phyloP scores from a whole-genome alignment of 2,888 invertebrate genomes.

The Oasisia sp. region DNA sequence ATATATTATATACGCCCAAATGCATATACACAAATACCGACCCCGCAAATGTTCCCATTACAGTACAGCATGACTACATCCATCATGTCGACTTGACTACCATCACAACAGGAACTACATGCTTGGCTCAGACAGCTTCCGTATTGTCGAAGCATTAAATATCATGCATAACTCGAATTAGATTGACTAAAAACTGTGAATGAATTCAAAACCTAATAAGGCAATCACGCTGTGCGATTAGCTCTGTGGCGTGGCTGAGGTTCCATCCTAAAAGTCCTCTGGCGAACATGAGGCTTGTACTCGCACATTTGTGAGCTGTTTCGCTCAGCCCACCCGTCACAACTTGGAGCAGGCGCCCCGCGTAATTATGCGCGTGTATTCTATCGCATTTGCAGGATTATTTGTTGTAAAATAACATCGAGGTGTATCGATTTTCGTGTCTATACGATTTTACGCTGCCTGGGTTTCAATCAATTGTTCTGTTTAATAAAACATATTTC shows the following conservation, averaged over 20 bases:
- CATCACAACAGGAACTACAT: not conserved
- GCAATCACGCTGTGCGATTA: not conserved
- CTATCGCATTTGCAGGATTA: not conserved
- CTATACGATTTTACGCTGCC: not conserved
- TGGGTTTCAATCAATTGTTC: not conserved
- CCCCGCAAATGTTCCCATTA: not conserved
- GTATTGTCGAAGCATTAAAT: not conserved
- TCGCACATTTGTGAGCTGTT: not conserved
- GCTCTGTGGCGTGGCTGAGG: not conserved
- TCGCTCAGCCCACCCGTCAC: not conserved
- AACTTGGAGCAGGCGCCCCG: not conserved
- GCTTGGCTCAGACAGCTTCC: not conserved
- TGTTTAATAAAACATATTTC: not conserved
- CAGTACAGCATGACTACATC: not conserved
- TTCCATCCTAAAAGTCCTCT: not conserved
- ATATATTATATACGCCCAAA: not conserved
- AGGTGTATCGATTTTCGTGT: not conserved
- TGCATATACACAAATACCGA: not conserved
- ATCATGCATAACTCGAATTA: not conserved
- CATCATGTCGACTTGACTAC: not conserved
- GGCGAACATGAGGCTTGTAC: not conserved
- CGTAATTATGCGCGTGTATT: not conserved
- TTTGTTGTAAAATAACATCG: not conserved
- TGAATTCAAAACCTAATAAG: not conserved
- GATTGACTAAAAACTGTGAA: not conserved